A percentile compares a stretch with the other conserved stretches of the same genome.
These are phyloP conservation scores for Centropus unirufus DNA, from an alignment of 2,113 vertebrate genomes.

Conservation along the genomic window DNA sequence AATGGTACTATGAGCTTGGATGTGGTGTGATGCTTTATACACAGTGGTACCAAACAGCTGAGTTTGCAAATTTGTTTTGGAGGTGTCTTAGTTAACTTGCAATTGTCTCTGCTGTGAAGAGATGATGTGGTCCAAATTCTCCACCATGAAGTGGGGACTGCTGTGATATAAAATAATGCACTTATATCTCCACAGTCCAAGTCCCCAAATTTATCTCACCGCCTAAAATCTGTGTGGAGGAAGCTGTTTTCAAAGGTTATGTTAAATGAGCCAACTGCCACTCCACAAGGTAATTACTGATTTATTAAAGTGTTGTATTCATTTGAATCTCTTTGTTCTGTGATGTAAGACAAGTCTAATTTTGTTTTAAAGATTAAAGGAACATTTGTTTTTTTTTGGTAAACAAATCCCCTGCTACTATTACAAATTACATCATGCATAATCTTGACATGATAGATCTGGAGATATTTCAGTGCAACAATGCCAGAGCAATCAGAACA, in stretches of 20 bases:
- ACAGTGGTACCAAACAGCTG: background rate
- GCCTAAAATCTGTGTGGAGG: background rate
- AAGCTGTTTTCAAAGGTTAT: conserved; percentile 33
- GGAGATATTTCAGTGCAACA: conserved; percentile 55
- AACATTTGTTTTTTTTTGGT: conserved; percentile 18
- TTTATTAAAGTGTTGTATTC: conserved; percentile 41
- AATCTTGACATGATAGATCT: conserved; percentile 63
- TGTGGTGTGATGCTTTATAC: background rate
- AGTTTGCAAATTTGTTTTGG: background rate
- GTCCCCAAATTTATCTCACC: background rate
- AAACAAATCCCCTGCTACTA: conserved; percentile 31
- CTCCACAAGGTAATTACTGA: conserved; percentile 15
- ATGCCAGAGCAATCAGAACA: conserved; percentile 7
- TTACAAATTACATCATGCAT: conserved; percentile 53
- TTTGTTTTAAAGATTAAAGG: conserved; percentile 47
- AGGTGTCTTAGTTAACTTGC: background rate
- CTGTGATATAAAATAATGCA: background rate
- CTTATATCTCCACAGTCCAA: background rate
- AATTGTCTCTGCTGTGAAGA: background rate
- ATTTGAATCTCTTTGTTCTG: conserved; percentile 10
- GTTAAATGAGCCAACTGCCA: conserved; percentile 32
- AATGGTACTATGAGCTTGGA: background rate
- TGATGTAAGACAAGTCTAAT: conserved; percentile 43
- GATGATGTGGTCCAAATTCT: background rate
- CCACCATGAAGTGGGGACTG: background rate